Evolutionary conservation across 2,113 vertebrate genomes (phyloP).

Genomic region (Neodon shergylaensis): DNA sequence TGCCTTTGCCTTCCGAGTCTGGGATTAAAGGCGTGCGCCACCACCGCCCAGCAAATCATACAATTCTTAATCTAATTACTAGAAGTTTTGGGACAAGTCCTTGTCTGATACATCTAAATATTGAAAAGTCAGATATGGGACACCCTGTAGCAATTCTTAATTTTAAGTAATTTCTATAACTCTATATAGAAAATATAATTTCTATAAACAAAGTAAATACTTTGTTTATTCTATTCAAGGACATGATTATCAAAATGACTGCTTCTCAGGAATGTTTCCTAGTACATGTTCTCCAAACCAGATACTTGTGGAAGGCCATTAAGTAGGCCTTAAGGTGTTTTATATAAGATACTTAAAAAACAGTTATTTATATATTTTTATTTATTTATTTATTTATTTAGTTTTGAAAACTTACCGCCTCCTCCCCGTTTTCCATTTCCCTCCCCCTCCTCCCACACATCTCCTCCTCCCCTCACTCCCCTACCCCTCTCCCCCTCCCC

Average conservation of each 20-base stretch:
- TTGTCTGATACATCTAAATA: not conserved
- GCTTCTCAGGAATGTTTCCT: not conserved
- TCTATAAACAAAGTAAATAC: too few species aligned
- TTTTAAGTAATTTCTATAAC: slow-evolving; percentile 9
- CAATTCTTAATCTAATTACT: not conserved
- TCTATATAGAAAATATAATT: too few species aligned
- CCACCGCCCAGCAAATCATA: not conserved
- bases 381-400: too few species aligned
- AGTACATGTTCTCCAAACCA: not conserved
- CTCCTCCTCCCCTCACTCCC: too few species aligned
- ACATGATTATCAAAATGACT: not conserved
- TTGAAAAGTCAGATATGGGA: not conserved
- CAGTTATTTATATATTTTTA: too few species aligned
- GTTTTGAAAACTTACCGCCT: too few species aligned
- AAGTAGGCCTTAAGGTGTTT: not conserved
- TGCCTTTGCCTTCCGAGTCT: too few species aligned
- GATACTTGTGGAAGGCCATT: not conserved
- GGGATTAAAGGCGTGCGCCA: too few species aligned
- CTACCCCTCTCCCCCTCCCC: too few species aligned
- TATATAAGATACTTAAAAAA: not conserved
- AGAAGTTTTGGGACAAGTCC: not conserved
- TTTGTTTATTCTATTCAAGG: not conserved
- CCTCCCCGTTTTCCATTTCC: too few species aligned
- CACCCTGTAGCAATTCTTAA: not conserved
- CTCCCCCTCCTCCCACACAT: too few species aligned